These are phyloP conservation scores for Caenorhabditis virilis DNA, from an alignment of 2,888 invertebrate genomes.

Conservation along the genomic window DNA sequence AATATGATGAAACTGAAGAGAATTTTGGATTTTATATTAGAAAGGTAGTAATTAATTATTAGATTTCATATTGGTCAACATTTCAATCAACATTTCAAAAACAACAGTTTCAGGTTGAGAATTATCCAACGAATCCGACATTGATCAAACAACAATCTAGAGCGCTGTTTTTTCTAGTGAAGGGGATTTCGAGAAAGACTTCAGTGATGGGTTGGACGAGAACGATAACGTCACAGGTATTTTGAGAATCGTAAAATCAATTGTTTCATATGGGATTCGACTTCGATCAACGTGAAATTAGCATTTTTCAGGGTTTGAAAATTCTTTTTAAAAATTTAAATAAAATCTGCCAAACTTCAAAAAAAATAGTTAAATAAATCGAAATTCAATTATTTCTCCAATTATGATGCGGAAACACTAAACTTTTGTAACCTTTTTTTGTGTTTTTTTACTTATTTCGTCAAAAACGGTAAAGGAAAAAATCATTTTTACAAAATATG, in stretches of 20 bases:
- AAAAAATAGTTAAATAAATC: not conserved
- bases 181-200: constrained; percentile 35
- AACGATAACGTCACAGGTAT: constrained; percentile 33
- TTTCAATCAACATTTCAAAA: no score
- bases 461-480: no score
- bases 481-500: no score
- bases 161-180: constrained; percentile 38
- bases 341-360: not conserved
- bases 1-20: constrained; percentile 22
- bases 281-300: not conserved
- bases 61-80: no score
- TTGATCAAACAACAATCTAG: constrained; percentile 23
- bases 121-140: constrained; percentile 20
- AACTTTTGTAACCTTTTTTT: no score
- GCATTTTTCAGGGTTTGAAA: not conserved
- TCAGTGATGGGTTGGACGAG: constrained; percentile 43
- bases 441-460: no score
- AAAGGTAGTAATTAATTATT: no score
- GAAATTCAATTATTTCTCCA: no score
- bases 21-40: constrained; percentile 36
- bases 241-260: no score
- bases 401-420: no score
- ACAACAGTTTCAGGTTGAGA: constrained; percentile 8
- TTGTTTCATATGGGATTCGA: no score
- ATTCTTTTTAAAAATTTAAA: not conserved